A percentile compares a stretch with the other conserved stretches of the same genome.
These are phyloP conservation scores for Ivindomyrus marchei DNA, from an alignment of 2,113 vertebrate genomes.

Conservation along the genomic window DNA sequence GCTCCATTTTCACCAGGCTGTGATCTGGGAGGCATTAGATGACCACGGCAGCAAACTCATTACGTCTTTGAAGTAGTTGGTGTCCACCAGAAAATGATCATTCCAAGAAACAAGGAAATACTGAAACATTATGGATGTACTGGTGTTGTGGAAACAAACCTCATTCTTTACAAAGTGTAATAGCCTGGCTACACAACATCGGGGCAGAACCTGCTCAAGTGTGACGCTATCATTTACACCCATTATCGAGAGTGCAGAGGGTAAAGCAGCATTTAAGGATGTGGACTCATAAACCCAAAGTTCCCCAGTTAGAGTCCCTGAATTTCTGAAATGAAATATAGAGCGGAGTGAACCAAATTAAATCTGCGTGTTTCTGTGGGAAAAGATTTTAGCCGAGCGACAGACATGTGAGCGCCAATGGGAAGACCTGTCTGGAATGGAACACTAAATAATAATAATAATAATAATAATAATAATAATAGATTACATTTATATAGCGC, in stretches of 20 bases:
- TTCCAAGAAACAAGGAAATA: not conserved
- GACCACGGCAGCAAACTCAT: not conserved
- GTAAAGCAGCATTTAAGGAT: not conserved
- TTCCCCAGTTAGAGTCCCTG: not conserved
- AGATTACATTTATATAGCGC: too few species aligned
- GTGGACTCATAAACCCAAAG: not conserved
- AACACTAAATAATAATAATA: too few species aligned
- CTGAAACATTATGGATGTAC: not conserved
- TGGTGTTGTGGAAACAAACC: not conserved
- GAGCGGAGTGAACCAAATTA: not conserved
- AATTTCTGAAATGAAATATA: not conserved
- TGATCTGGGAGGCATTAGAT: not conserved
- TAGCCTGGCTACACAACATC: not conserved
- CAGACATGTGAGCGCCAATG: not conserved
- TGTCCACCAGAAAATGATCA: not conserved
- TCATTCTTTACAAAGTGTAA: not conserved
- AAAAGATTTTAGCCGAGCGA: not conserved
- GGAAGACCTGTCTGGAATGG: not conserved
- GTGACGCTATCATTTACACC: not conserved
- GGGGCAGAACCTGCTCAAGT: not conserved
- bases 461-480: too few species aligned
- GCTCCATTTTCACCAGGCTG: not conserved
- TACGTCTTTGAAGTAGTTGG: not conserved
- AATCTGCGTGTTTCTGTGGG: not conserved
- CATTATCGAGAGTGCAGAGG: not conserved